Evolutionary conservation across 2,113 vertebrate species (phyloP).

Genomic region (Ciconia stormi): DNA sequence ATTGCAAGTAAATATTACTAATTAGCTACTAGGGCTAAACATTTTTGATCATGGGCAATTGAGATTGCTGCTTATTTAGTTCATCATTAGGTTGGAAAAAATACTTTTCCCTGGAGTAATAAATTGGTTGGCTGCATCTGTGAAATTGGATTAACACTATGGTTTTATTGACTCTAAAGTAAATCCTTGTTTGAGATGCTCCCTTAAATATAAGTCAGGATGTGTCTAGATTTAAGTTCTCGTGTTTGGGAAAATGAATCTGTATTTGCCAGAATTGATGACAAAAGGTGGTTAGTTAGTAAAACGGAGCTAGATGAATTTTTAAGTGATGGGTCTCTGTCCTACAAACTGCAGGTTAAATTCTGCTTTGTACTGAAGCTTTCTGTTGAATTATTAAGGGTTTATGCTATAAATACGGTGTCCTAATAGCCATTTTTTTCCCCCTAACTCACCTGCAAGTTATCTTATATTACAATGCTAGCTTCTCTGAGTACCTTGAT

Average conservation of each 20-base stretch:
- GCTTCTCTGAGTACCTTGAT: not conserved
- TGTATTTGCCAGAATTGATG: not conserved
- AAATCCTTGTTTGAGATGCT: constrained; percentile 2
- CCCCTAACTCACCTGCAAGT: not conserved
- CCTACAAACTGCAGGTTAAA: not conserved
- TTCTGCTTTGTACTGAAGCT: not conserved
- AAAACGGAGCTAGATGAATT: not conserved
- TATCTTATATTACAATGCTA: not conserved
- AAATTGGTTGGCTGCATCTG: not conserved
- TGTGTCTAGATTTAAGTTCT: not conserved
- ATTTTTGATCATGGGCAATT: not conserved
- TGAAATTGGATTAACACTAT: constrained; percentile 9
- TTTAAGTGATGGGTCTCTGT: not conserved
- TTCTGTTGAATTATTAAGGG: not conserved
- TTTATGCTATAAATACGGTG: not conserved
- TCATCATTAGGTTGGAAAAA: not conserved
- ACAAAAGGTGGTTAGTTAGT: not conserved
- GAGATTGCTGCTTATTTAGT: not conserved
- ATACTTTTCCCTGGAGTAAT: not conserved
- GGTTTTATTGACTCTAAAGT: not conserved
- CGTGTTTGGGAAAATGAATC: not conserved
- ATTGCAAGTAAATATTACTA: not conserved
- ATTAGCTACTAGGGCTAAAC: not conserved
- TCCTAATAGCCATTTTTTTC: not conserved
- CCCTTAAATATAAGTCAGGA: not conserved